Evolutionary conservation across 2,888 invertebrate genomes (phyloP), one percentile per base, ranked within the genome.

Genomic region (Nephrotoma guestfalica): DNA sequence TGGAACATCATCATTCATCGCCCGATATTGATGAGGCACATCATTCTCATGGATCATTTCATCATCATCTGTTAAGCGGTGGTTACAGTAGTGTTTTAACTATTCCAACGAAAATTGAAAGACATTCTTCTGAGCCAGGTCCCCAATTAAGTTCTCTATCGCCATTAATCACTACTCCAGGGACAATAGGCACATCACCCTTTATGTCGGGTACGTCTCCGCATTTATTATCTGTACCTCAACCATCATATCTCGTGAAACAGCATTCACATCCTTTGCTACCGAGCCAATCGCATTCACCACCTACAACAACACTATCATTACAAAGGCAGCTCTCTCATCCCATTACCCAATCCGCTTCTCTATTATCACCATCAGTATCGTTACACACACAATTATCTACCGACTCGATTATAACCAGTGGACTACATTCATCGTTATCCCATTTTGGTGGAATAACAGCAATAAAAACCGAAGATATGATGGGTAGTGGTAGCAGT

Each of bases 191-290:
- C 57, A 90, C 92, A n/a, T 92, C 93, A 11, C 30, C 71, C 3
- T 71, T 71, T 71, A 71, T 71, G 30, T 71, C 71, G 11, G 9
- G 30, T 30, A 71, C 71, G 30, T 92, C 93, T n/a, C 91, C 92
- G 83, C 93, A 93, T 89, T 90, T 94, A 87, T 90, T 94, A 87
- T 91, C 93, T 87, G 93, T 94, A 86, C 94, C 94, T 41, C 92
- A 93, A 88, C 90, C 89, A 86, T 92, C 92, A 47, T 93, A 93
- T 89, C 91, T 94, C 88, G 93, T 93, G 41, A 95, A 95, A 89
- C 95, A 95, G 89, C 94, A 94, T 90, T 94, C 94, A 42, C 94
- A 94, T 91, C 94, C 94, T 0, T 89, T 94, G 86, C 89, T 94
- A 88, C 93, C 94, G 41, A 94, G 93, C 89, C 94, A 94, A 90